A percentile compares a stretch with the other conserved stretches of the same genome.
phyloP scores from a whole-genome alignment of 2,113 vertebrate genomes.

The Spea bombifrons region DNA sequence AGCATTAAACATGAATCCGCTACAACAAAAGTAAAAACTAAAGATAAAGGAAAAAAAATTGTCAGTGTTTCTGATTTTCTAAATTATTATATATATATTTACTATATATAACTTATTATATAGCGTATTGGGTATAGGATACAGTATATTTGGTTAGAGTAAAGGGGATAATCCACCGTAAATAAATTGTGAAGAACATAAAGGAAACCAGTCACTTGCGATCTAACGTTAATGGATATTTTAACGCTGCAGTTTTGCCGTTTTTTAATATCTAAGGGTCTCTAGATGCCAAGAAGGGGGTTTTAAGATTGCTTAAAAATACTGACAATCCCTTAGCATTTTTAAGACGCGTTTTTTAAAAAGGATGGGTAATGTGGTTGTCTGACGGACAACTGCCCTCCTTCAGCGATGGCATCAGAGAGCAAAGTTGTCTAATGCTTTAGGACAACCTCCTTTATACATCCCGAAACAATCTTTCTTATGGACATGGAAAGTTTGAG shows the following conservation, averaged over 20 bases:
- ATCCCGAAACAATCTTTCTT: slow-evolving; percentile 43
- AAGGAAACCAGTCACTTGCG: neutral
- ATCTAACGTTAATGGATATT: slow-evolving; percentile 29
- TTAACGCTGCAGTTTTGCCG: slow-evolving; percentile 38
- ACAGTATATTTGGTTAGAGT: no score
- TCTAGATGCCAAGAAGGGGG: slow-evolving; percentile 53
- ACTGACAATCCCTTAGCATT: slow-evolving; percentile 35
- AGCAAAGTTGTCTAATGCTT: slow-evolving; percentile 57
- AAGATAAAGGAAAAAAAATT: no score
- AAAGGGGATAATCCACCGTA: no score
- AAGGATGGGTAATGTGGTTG: slow-evolving; percentile 54
- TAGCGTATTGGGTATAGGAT: no score
- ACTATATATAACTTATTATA: no score
- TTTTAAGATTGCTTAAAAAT: slow-evolving; percentile 51
- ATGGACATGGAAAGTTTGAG: neutral
- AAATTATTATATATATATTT: no score
- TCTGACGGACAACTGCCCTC: slow-evolving; percentile 53
- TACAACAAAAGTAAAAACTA: no score
- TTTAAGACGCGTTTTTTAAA: slow-evolving; percentile 63
- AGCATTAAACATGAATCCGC: no score
- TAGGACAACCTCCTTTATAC: slow-evolving; percentile 56
- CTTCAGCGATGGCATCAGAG: slow-evolving; percentile 57
- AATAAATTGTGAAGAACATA: neutral
- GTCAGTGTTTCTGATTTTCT: no score
- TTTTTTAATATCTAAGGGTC: slow-evolving; percentile 32